A percentile compares a stretch with the other conserved stretches of the same genome.
Conservation (phyloP, 2,888 invertebrate species). For the Subacronicta megacephala region DNA sequence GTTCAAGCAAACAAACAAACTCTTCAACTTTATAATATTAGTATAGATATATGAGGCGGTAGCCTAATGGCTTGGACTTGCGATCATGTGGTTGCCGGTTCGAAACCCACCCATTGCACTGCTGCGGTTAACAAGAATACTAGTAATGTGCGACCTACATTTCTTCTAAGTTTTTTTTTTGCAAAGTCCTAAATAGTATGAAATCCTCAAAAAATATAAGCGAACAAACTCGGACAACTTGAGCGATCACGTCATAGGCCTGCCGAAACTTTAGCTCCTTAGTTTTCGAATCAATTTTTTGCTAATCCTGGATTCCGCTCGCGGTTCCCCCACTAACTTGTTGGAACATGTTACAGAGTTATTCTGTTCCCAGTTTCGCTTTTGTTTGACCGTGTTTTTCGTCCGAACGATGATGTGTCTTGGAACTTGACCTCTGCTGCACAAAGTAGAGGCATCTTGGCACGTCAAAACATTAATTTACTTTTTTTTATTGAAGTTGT, state of each 20-base stretch:
- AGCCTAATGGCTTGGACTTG: too few species aligned
- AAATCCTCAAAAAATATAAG: constrained; percentile 11
- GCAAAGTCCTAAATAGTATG: too few species aligned
- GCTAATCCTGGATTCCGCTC: constrained; percentile 50
- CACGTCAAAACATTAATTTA: neutral
- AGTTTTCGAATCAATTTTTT: constrained; percentile 46
- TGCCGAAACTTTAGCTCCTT: constrained; percentile 22
- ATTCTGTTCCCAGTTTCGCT: constrained; percentile 27
- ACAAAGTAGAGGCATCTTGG: too few species aligned
- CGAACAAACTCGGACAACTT: constrained; percentile 9
- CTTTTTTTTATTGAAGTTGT: neutral
- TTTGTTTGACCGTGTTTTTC: constrained; percentile 19
- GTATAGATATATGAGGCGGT: too few species aligned
- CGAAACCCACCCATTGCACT: too few species aligned
- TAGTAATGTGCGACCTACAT: too few species aligned
- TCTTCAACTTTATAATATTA: too few species aligned
- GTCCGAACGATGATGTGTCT: constrained; percentile 7
- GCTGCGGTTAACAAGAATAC: too few species aligned
- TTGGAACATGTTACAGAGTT: constrained; percentile 38
- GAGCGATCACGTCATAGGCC: constrained; percentile 35
- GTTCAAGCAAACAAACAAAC: too few species aligned
- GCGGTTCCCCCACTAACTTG: constrained; percentile 41
- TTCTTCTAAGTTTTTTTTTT: too few species aligned
- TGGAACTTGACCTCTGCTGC: constrained; percentile 38
- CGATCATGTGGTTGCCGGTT: too few species aligned